Conservation (phyloP, 2,888 invertebrate genomes). For the Xylocampa areola region DNA sequence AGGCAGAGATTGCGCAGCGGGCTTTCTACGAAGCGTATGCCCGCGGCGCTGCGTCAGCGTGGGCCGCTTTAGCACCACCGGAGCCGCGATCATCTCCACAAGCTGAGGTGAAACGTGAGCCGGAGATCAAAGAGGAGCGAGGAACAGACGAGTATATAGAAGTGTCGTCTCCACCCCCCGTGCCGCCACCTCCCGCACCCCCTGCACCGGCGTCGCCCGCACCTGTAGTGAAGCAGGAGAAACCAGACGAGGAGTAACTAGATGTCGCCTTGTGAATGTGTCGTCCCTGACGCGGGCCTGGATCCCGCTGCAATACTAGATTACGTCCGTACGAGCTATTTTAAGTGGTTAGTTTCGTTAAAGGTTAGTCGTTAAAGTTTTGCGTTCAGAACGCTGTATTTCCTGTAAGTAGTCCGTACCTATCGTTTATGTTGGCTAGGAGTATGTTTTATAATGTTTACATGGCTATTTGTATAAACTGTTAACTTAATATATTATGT, state of each 20-base stretch:
- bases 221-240: conserved; percentile 81
- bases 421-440: conserved; percentile 81
- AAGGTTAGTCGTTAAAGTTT: conserved; percentile 79
- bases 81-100: conserved; percentile 64
- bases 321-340: conserved; percentile 84
- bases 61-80: conserved; percentile 82
- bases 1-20: conserved; percentile 86
- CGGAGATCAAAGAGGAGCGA: conserved; percentile 84
- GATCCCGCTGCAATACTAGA: conserved; percentile 87
- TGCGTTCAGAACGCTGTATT: conserved; percentile 87
- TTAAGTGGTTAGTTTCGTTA: conserved; percentile 75
- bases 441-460: conserved; percentile 88
- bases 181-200: conserved; percentile 66
- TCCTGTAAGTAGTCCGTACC: conserved; percentile 69
- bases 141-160: conserved; percentile 86
- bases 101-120: conserved; percentile 78
- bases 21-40: conserved; percentile 87
- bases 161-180: conserved; percentile 82
- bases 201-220: conserved; percentile 62
- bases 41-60: conserved; percentile 82
- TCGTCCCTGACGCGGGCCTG: conserved; percentile 82
- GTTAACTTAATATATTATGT: conserved; percentile 87
- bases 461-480: conserved; percentile 86
- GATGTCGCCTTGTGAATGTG: conserved; percentile 59
- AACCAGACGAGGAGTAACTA: conserved; percentile 76